Evolutionary conservation across 2,113 vertebrate genomes (phyloP).

Genomic region (Mystacornis crossleyi): DNA sequence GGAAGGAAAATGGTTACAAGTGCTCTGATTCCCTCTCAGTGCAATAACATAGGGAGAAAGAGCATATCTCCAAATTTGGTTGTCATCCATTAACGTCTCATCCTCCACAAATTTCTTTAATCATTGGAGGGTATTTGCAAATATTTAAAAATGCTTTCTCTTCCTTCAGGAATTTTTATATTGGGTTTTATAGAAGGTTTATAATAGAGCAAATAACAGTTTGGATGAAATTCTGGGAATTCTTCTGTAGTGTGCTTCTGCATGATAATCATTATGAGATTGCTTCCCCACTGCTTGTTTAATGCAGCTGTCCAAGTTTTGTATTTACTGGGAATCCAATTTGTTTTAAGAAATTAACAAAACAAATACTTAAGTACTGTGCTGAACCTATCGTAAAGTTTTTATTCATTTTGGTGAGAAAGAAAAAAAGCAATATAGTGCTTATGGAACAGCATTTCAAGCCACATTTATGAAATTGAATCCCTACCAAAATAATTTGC

Average conservation of each 20-base stretch:
- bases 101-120: conserved; percentile 66
- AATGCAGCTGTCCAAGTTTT: conserved; percentile 75
- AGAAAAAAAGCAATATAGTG: conserved; percentile 15
- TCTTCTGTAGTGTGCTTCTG: conserved; percentile 62
- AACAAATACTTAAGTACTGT: conserved; percentile 75
- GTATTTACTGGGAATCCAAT: conserved; percentile 78
- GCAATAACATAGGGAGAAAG: neutral
- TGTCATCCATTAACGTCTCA: conserved; percentile 12
- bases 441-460: conserved; percentile 63
- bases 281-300: conserved; percentile 78
- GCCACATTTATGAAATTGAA: conserved; percentile 72
- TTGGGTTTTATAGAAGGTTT: conserved; percentile 76
- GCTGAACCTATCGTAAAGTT: conserved; percentile 71
- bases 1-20: neutral
- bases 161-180: conserved; percentile 79
- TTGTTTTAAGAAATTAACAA: conserved; percentile 83
- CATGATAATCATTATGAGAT: conserved; percentile 74
- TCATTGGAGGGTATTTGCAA: conserved; percentile 69
- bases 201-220: conserved; percentile 79
- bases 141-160: conserved; percentile 69
- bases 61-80: neutral
- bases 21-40: neutral
- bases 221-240: conserved; percentile 80
- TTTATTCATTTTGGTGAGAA: conserved; percentile 74
- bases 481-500: conserved; percentile 65